Evolutionary conservation across 2,113 vertebrate species (phyloP), one percentile per base, ranked within the genome.

Genomic region (Pterophyllum scalare): DNA sequence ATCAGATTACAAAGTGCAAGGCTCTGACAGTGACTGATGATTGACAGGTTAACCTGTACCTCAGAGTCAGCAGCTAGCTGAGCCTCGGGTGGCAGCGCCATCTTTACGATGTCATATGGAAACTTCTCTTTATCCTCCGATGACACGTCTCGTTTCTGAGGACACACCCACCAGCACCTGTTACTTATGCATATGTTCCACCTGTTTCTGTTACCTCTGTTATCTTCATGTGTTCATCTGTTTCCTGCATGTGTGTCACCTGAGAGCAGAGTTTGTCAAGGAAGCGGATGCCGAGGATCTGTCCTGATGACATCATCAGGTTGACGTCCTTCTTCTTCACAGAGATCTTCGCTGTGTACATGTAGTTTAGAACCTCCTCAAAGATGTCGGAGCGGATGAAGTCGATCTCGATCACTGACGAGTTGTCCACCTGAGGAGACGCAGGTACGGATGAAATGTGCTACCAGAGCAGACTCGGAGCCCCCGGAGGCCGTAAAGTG

Each of bases 251-350:
- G 46, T 4, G 4, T 2, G 94, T 57, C 97, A 75, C 98, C 87
- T 99, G 98, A 33, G 97, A 97, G 91, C 98, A 99, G 38, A 99
- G 97, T 90, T 99, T 99, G 94, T 99, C 98, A 56, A 99, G 95
- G 94, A 99, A 99, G 17, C 98, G 96, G 87, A 99, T 99, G 6
- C 98, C 98, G 0, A 99, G 97, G 72, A 99, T 99, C 93, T 99
- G 98, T 24, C 98, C 98, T 0, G 98, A 99, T 33, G 98, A 99
- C 98, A 99, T 99, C 98, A 99, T 99, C 79, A 99, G 94, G 93
- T 99, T 99, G 24, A 99, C 97, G 83, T 99, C 98, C 84, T 97
- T 97, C 84, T 98, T 99, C 92, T 97, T 99, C 65, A 99, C 97
- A 0, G 97, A 98, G 89, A 99, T 99, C 94, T 97, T 98, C 0